A percentile compares a stretch with the other conserved stretches of the same genome.
These are phyloP conservation scores for Oreocharis arfaki DNA, from an alignment of 2,113 vertebrate genomes.

Conservation along the genomic window DNA sequence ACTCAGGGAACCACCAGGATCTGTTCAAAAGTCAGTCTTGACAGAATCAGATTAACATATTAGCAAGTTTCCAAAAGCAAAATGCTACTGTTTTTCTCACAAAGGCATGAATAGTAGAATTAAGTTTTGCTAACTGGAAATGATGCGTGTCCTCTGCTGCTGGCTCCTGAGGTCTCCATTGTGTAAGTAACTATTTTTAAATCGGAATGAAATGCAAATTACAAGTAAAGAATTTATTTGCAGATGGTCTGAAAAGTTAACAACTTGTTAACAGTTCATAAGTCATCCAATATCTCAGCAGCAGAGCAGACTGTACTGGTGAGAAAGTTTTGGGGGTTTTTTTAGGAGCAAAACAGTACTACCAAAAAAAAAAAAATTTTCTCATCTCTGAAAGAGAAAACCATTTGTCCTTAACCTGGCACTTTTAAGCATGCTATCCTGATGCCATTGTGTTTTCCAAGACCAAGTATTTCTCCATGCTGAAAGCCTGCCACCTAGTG, in stretches of 20 bases:
- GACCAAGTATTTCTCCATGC: background rate
- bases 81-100: background rate
- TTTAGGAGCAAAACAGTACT: background rate
- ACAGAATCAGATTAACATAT: background rate
- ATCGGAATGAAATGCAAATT: background rate
- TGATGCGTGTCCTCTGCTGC: background rate
- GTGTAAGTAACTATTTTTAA: conserved; percentile 18
- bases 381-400: background rate
- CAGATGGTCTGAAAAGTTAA: background rate
- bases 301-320: background rate
- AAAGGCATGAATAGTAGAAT: background rate
- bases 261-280: background rate
- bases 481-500: conserved; percentile 58
- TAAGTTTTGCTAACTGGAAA: conserved; percentile 25
- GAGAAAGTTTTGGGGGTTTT: background rate
- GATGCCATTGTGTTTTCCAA: background rate
- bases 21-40: background rate
- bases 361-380: background rate
- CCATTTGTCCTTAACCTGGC: background rate
- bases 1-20: background rate
- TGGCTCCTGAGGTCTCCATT: background rate
- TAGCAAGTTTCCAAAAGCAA: background rate
- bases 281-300: background rate
- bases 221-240: background rate
- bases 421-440: background rate